Conservation (phyloP, 2,113 vertebrate genomes). For the human (Homo sapiens) region DNA sequence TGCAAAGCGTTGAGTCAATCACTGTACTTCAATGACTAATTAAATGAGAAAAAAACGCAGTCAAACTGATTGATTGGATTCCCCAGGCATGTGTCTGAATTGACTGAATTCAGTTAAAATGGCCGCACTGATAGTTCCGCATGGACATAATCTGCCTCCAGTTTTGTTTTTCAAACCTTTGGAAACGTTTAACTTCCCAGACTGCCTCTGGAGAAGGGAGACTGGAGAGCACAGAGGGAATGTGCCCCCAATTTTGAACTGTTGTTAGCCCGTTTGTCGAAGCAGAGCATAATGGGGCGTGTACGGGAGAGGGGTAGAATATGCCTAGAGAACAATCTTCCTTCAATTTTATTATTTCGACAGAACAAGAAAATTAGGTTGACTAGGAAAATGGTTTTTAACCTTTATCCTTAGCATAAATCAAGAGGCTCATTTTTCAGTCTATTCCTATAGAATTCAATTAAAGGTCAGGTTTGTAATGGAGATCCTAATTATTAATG, state of each 20-base stretch:
- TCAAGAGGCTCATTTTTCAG: conserved; percentile 88
- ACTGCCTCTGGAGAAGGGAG: neutral
- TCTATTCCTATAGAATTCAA: conserved; percentile 88
- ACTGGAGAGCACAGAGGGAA: accelerated
- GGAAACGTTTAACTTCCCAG: neutral
- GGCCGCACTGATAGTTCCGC: neutral
- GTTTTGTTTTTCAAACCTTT: neutral
- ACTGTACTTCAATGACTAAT: neutral
- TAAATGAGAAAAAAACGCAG: neutral
- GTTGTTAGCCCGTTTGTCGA: neutral
- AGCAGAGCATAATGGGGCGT: accelerated
- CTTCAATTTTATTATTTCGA: conserved; percentile 46
- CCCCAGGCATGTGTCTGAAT: neutral
- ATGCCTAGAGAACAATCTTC: neutral
- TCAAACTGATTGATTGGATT: neutral
- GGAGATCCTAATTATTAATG: conserved; percentile 89
- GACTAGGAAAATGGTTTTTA: conserved; percentile 85
- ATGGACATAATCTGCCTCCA: neutral
- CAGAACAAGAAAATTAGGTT: conserved; percentile 76
- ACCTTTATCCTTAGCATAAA: conserved; percentile 89
- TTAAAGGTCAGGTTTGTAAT: conserved; percentile 91
- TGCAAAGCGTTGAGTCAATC: neutral
- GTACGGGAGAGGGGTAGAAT: too few species aligned
- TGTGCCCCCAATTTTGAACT: accelerated
- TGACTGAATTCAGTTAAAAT: neutral